These are phyloP conservation scores for Panthera uncia DNA, from an alignment of 2,113 vertebrate species.

Conservation along the genomic window DNA sequence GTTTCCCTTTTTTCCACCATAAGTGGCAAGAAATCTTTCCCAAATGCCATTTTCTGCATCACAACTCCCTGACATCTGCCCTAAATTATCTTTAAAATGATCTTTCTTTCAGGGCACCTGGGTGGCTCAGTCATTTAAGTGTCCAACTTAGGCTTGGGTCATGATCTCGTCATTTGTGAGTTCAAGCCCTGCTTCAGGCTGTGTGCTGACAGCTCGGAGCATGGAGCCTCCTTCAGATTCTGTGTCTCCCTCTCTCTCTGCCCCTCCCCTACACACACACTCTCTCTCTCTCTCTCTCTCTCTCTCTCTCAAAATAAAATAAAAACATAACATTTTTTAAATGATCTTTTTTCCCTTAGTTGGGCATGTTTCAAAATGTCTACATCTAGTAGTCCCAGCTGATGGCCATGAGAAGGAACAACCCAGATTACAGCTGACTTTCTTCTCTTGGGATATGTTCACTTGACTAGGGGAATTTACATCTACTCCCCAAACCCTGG, in stretches of 20 bases:
- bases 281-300: too few relatives aligned
- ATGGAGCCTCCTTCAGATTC: too few relatives aligned
- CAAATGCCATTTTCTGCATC: not conserved
- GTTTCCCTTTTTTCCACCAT: not conserved
- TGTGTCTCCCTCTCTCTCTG: too few relatives aligned
- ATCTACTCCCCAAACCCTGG: not conserved
- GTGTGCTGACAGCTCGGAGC: too few relatives aligned
- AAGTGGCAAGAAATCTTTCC: conserved; percentile 11
- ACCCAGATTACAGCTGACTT: not conserved
- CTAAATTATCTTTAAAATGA: conserved; percentile 19
- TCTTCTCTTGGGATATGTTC: not conserved
- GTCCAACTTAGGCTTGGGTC: too few relatives aligned
- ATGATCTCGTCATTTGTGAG: too few relatives aligned
- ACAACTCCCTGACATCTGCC: not conserved
- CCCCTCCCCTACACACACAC: too few relatives aligned
- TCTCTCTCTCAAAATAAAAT: too few relatives aligned
- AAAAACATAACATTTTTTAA: not conserved
- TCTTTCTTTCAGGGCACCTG: not conserved
- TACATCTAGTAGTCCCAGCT: not conserved
- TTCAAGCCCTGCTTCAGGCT: too few relatives aligned
- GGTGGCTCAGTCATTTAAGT: too few relatives aligned
- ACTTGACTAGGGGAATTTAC: not conserved
- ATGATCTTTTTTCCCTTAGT: not conserved
- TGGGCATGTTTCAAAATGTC: conserved; percentile 24
- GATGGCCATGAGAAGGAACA: not conserved